A percentile compares a stretch with the other conserved stretches of the same genome.
Evolutionary conservation across 2,113 vertebrate species (phyloP).

Genomic region (Festucalex cinctus): DNA sequence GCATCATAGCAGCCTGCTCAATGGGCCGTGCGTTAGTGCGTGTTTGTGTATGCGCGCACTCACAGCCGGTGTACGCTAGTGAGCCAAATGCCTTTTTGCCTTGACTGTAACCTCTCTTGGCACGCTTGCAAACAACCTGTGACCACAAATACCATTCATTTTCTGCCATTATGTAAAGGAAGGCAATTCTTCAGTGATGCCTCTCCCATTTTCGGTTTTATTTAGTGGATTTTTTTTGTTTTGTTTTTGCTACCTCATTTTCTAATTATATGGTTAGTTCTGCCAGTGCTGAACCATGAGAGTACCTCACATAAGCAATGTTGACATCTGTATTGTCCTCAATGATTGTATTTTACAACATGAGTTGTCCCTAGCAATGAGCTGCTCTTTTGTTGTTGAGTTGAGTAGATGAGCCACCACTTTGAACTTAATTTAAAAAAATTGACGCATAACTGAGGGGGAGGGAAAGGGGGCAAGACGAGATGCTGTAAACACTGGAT

Average conservation of each 20-base stretch:
- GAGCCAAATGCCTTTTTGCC: slow-evolving; percentile 62
- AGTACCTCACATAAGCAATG: background rate
- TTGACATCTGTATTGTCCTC: too few relatives aligned
- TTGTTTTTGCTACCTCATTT: background rate
- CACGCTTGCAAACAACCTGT: slow-evolving; percentile 38
- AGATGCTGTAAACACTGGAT: too few relatives aligned
- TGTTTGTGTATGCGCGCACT: slow-evolving; percentile 11
- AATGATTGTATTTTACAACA: too few relatives aligned
- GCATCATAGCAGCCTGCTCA: slow-evolving; percentile 74
- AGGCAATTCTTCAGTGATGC: background rate
- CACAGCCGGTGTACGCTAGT: slow-evolving; percentile 47
- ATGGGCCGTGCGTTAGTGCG: slow-evolving; percentile 60
- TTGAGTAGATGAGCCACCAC: too few relatives aligned
- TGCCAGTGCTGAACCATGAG: background rate
- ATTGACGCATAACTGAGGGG: too few relatives aligned
- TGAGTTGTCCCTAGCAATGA: too few relatives aligned
- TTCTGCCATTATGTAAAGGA: background rate
- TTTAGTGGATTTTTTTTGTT: background rate
- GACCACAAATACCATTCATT: background rate
- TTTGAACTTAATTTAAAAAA: too few relatives aligned
- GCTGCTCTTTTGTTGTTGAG: too few relatives aligned
- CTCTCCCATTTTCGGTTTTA: background rate
- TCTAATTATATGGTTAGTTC: background rate
- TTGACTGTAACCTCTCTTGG: slow-evolving; percentile 61
- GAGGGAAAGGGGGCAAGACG: too few relatives aligned